Base-by-base conservation (phyloP, 2,797 vertebrate genomes). In the Adelosebastes latens region DNA sequence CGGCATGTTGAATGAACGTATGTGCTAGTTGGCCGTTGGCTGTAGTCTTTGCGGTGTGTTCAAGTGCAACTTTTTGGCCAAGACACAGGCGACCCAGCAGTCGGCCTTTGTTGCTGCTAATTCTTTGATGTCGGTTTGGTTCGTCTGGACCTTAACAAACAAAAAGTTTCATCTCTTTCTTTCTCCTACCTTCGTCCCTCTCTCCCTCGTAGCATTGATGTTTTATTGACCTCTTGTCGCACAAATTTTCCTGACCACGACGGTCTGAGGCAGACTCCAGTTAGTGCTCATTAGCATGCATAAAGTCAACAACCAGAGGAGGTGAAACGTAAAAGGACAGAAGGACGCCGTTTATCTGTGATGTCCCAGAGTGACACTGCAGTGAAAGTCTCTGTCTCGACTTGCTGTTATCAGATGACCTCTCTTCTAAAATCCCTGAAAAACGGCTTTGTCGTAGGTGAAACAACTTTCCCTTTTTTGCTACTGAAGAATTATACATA, bases 281-380 rank as follows among this genome's bases (percentile, higher is more conserved):
- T 89, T 55, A 75, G 63, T 20, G 36, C 66, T 79, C 73, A 83
- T 89, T 84, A 88, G 77, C 70, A 87, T 89, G 79, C 86, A 75
- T 27, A 22, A 70, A 72, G 83, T 84, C 79, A 78, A 80, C 80
- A 83, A 71, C 58, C 52, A 72, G 67, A 80, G 67, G 70, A 84
- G 53, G 65, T 83, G 81, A 80, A 72, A 77, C 8, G 20, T 68
- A 61, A 71, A 85, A 75, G 42, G 52, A 77, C 75, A 53, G 55
- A 77, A 58, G 24, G 56, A 81, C 9, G 6, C 34, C 58, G 76
- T 77, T 76, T 52, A 82, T 72, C 53, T 62, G 29, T 53, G 42
- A 71, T 27, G 69, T 84, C 53, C 49, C 42, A n/a, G 20, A 75
- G 34, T 22, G 65, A 62, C 59, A 29, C 31, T 72, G 61, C 39